Percentiles rank a stretch among this genome's conserved stretches.
Conservation (phyloP, 2,113 vertebrate genomes). For the Rafetus swinhoei region DNA sequence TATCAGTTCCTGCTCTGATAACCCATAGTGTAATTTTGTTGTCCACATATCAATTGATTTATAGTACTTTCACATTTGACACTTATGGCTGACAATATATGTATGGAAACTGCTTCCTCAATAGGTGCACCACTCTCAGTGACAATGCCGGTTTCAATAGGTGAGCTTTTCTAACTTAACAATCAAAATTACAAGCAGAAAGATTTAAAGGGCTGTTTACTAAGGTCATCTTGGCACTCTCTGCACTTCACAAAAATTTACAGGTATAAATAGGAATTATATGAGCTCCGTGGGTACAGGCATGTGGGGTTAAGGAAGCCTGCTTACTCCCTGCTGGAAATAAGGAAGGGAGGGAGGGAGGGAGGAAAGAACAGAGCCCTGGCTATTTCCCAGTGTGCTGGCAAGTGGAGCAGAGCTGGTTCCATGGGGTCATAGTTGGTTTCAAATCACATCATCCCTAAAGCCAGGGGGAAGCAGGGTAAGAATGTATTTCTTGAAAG, state of each 20-base stretch:
- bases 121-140: not conserved
- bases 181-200: not conserved
- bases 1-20: slow-evolving; percentile 25
- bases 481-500: not conserved
- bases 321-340: not conserved
- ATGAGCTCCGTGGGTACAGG: not conserved
- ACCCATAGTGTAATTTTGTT: slow-evolving; percentile 52
- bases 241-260: fast-evolving
- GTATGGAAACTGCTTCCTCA: slow-evolving; percentile 37
- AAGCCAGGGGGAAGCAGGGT: not conserved
- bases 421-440: not conserved
- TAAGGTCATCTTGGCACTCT: not conserved
- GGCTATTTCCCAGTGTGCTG: not conserved
- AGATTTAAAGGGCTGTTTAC: not conserved
- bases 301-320: fast-evolving
- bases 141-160: slow-evolving; percentile 5
- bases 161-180: not conserved
- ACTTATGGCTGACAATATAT: slow-evolving; percentile 34
- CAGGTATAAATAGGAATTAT: not conserved
- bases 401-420: not conserved
- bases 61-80: slow-evolving; percentile 59
- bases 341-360: too few species aligned
- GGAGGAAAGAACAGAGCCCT: not conserved
- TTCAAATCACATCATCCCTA: not conserved
- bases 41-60: slow-evolving; percentile 34